Evolutionary conservation across 2,113 vertebrate species (phyloP).

Genomic region (Rhinoptilus africanus): DNA sequence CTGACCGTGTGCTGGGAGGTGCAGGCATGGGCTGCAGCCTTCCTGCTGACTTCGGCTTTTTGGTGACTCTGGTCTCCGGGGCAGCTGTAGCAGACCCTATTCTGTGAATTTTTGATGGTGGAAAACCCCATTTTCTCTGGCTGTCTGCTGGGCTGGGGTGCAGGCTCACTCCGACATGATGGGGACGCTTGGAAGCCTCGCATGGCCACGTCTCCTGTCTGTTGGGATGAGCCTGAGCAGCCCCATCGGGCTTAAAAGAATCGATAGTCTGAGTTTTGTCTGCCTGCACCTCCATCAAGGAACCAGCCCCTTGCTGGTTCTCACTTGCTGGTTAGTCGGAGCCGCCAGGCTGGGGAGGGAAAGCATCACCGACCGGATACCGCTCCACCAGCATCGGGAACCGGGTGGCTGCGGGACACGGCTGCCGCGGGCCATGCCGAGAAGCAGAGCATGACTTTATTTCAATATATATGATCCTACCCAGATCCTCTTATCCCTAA

Average conservation of each 20-base stretch:
- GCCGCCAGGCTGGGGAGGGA: neutral
- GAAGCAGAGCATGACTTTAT: neutral
- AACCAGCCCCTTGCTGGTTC: fast-evolving
- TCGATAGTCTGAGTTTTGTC: fast-evolving
- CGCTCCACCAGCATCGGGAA: neutral
- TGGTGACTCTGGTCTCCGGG: neutral
- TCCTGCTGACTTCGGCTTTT: neutral
- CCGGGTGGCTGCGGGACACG: fast-evolving
- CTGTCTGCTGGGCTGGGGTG: fast-evolving
- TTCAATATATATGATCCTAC: neutral
- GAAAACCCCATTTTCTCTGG: neutral
- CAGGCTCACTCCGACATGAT: fast-evolving
- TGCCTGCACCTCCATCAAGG: neutral
- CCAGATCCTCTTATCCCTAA: constrained; percentile 38
- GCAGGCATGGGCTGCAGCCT: neutral
- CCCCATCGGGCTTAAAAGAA: fast-evolving
- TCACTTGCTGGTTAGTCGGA: neutral
- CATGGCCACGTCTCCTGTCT: fast-evolving
- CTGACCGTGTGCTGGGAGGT: fast-evolving
- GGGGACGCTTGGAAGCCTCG: fast-evolving
- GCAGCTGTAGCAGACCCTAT: fast-evolving
- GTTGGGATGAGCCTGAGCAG: neutral
- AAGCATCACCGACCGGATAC: fast-evolving
- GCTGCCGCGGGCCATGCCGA: fast-evolving
- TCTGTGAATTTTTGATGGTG: neutral